Percentiles rank a stretch among this genome's conserved stretches.
Conservation (phyloP, 2,113 vertebrate genomes). For the Alethe castanea region DNA sequence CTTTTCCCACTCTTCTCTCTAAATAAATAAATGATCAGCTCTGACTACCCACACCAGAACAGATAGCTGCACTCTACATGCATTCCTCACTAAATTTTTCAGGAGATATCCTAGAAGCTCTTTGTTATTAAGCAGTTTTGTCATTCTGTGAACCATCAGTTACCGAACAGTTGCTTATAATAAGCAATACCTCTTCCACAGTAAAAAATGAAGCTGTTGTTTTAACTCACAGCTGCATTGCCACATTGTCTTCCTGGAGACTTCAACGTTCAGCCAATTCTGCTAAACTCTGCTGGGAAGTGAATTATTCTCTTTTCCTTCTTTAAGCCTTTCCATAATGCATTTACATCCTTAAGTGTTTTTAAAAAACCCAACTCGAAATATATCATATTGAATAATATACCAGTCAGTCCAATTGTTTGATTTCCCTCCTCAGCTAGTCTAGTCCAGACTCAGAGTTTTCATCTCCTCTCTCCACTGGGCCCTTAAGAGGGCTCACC, state of each 20-base stretch:
- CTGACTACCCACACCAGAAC: conserved; percentile 11
- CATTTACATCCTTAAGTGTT: not conserved
- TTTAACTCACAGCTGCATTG: conserved; percentile 1
- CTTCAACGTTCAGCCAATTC: not conserved
- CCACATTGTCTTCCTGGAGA: not conserved
- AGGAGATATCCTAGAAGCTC: conserved; percentile 28
- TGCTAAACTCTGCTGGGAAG: not conserved
- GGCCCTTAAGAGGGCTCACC: not conserved
- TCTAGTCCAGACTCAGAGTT: not conserved
- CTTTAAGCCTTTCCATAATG: not conserved
- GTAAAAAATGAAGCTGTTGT: conserved; percentile 17
- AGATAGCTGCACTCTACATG: not conserved
- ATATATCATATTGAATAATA: conserved; percentile 1
- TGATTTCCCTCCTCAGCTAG: not conserved
- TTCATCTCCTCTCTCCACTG: not conserved
- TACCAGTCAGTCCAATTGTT: not conserved
- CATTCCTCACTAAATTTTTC: conserved; percentile 54
- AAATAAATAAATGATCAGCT: conserved; percentile 59
- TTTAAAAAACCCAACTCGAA: not conserved
- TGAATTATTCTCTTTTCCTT: not conserved
- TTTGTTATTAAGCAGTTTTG: conserved; percentile 55
- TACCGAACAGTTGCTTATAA: conserved; percentile 29
- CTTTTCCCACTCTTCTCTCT: conserved; percentile 29
- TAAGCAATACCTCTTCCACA: not conserved
- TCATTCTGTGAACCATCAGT: conserved; percentile 29